These are phyloP conservation scores for Acutogordius australiensis DNA, from an alignment of 2,888 invertebrate genomes.

Conservation along the genomic window DNA sequence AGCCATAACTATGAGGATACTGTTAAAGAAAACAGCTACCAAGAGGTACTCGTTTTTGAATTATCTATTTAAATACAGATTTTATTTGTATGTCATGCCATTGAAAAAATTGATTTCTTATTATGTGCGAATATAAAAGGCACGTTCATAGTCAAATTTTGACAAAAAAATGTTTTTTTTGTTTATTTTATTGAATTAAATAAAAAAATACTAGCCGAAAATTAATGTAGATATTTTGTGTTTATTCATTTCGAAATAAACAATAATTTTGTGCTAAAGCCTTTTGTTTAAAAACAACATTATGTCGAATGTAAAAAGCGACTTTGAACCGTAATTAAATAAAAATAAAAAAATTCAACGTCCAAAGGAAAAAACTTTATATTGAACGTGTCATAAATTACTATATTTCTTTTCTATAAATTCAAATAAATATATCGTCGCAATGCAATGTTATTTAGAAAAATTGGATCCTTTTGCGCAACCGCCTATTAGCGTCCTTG, in stretches of 20 bases:
- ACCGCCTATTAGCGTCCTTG: background rate
- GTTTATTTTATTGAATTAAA: no score
- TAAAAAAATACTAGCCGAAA: no score
- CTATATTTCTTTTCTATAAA: background rate
- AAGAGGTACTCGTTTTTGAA: background rate
- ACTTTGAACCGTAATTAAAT: background rate
- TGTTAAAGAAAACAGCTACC: background rate
- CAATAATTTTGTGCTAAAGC: no score
- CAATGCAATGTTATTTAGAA: background rate
- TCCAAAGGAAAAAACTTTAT: background rate
- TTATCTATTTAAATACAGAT: background rate
- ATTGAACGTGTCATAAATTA: background rate
- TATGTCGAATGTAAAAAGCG: no score
- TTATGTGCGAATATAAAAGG: no score
- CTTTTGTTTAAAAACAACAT: no score
- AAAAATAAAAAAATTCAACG: background rate
- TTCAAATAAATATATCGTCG: background rate
- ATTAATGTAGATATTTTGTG: background rate
- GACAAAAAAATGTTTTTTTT: background rate
- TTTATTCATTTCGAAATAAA: background rate
- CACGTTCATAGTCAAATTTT: no score
- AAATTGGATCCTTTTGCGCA: background rate
- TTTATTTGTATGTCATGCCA: background rate
- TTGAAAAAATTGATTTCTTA: no score
- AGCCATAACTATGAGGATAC: background rate